Base-by-base conservation (phyloP, 1,140 invertebrate genomes). In the Berghia stephanieae region DNA sequence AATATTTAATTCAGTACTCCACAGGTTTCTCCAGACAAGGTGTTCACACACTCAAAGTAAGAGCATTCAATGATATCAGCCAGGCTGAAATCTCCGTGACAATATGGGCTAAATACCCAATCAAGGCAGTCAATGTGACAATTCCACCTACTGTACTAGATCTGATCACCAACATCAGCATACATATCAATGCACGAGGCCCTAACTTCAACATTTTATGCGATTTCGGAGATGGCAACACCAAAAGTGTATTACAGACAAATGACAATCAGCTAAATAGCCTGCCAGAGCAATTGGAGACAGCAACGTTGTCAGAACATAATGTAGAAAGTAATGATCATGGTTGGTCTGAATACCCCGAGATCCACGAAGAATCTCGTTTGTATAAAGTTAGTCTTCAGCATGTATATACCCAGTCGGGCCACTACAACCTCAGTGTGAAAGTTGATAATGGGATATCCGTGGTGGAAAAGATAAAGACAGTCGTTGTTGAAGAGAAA, bases 11-110 rank as follows among this genome's bases (percentile, higher is more conserved):
- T 18, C 71, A 76, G 72, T 68, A 71, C 34, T 24, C 36, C 34
- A 4, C 16, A 31, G 70, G 70, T 16, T 80, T 82, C 40, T 31
- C 57, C n/a, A 16, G 55, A 16, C 68, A 72, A 69, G 81, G 79
- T 13, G 42, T 27, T 1, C 77, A 80, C 67, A 67, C 21, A 2
- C 31, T 83, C 1, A 55, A 42, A 3, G 31, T 83, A 6, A 52
- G 68, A 31, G 78, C 70, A 6, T 71, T 40, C 67, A 83, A 82
- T 76, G 81, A 78, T 21, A 40, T 83, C 77, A 79, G 82, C 55
- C 16, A 31, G 40, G 40, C 49, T 21, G 60, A 52, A 27, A 73
- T 79, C 77, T 49, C 73, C 75, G 31, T 79, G 24, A 77, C 13
- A 36, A 38, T 83, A 13, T 69, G 34, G 0, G 79, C 74, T 42